Conservation (phyloP, 92 coral and sea anemone genomes). For the Porites cylindrica region DNA sequence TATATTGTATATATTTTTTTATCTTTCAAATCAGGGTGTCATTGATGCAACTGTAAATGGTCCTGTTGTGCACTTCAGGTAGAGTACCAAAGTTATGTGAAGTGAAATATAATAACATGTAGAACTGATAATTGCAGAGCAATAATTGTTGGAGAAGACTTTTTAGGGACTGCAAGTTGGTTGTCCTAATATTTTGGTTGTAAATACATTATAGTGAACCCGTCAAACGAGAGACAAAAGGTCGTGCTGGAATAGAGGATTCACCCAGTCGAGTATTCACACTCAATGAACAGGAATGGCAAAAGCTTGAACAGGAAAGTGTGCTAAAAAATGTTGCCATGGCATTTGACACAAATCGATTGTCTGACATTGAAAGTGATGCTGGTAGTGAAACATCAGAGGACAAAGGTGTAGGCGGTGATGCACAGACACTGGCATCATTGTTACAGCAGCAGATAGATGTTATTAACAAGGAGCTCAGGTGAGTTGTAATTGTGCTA, state of each 20-base stretch:
- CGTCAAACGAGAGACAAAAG: constrained; percentile 78
- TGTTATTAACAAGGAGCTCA: constrained; percentile 89
- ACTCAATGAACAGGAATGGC: constrained; percentile 99
- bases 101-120: not conserved
- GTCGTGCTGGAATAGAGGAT: constrained; percentile 84
- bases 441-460: constrained; percentile 97
- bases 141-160: too few species aligned
- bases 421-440: constrained; percentile 90
- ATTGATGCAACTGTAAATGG: constrained; percentile 19
- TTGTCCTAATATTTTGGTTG: not conserved
- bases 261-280: constrained; percentile 95
- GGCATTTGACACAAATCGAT: constrained; percentile 85
- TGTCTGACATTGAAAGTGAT: constrained; percentile 67
- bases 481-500: constrained; percentile 49
- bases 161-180: not conserved
- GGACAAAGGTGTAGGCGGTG: constrained; percentile 85
- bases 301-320: constrained; percentile 93
- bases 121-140: too few species aligned
- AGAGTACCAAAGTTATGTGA: not conserved
- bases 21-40: not conserved
- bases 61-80: constrained; percentile 16
- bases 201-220: constrained; percentile 13
- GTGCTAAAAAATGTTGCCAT: constrained; percentile 89
- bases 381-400: constrained; percentile 71
- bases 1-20: not conserved